These are phyloP conservation scores for Oreochromis aureus DNA, from an alignment of 2,113 vertebrate genomes.

Conservation along the genomic window DNA sequence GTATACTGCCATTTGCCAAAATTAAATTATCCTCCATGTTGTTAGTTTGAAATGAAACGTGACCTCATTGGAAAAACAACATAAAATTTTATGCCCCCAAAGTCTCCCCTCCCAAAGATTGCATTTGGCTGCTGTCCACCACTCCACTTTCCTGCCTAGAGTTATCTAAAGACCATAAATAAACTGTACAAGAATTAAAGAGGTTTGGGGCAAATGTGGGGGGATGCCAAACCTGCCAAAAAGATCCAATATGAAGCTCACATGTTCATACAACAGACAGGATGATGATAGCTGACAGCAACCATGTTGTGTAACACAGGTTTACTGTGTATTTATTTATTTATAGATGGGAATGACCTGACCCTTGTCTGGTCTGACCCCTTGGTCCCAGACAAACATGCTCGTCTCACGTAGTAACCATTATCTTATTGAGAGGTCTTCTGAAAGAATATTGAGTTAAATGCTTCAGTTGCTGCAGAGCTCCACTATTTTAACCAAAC, in stretches of 20 bases:
- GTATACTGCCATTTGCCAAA: neutral
- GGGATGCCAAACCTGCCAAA: neutral
- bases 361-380: slow-evolving; percentile 1
- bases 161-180: neutral
- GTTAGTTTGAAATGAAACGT: neutral
- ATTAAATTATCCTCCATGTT: neutral
- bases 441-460: slow-evolving; percentile 32
- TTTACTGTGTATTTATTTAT: neutral
- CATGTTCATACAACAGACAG: neutral
- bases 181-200: neutral
- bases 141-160: neutral
- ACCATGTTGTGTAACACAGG: neutral
- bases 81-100: neutral
- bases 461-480: slow-evolving; percentile 22
- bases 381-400: neutral
- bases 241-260: neutral
- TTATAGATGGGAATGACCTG: slow-evolving; percentile 34
- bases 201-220: neutral
- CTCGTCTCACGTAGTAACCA: neutral
- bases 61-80: neutral
- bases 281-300: neutral
- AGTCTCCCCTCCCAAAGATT: neutral
- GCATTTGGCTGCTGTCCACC: rapidly evolving
- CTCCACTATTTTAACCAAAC: slow-evolving; percentile 32
- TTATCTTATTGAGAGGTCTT: slow-evolving; percentile 31